A percentile compares a stretch with the other conserved stretches of the same genome.
These are phyloP conservation scores for Cirrhinus mrigala DNA, from an alignment of 2,797 vertebrate species.

Conservation along the genomic window DNA sequence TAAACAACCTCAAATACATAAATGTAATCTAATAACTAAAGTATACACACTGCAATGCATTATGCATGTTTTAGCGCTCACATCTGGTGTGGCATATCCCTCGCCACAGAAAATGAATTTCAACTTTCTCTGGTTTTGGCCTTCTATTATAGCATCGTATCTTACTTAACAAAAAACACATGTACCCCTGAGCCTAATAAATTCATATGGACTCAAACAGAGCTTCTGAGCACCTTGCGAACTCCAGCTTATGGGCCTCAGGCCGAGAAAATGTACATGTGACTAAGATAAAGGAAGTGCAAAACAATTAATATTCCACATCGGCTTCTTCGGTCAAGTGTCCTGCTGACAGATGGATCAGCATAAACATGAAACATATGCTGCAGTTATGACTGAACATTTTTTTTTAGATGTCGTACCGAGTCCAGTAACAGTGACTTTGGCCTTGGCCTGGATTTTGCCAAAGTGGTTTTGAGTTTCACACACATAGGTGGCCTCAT, in stretches of 20 bases:
- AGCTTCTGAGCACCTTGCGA: slow-evolving; percentile 3
- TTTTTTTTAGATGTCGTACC: slow-evolving; percentile 76
- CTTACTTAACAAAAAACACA: slow-evolving; percentile 25
- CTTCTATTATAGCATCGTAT: slow-evolving; percentile 13
- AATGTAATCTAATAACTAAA: slow-evolving; percentile 1
- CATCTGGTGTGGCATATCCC: slow-evolving; percentile 4
- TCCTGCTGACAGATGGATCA: slow-evolving; percentile 16
- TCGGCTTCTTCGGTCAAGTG: background rate
- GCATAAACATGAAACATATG: slow-evolving; percentile 23
- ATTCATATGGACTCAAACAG: slow-evolving; percentile 23
- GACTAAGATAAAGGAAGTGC: slow-evolving; percentile 24
- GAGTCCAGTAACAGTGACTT: slow-evolving; percentile 90
- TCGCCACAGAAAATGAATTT: background rate
- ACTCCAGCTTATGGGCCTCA: background rate
- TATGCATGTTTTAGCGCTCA: slow-evolving; percentile 9
- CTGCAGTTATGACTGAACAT: background rate
- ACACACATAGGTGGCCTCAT: slow-evolving; percentile 90
- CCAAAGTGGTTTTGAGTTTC: slow-evolving; percentile 97
- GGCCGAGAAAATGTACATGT: slow-evolving; percentile 29
- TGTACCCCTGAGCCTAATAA: slow-evolving; percentile 15
- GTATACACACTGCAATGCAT: slow-evolving; percentile 1
- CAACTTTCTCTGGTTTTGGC: background rate
- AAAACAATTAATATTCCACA: slow-evolving; percentile 19
- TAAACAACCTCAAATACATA: background rate
- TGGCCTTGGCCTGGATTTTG: slow-evolving; percentile 83